phyloP scores from a whole-genome alignment of 2,888 invertebrate species.

The Mimachlamys varia region DNA sequence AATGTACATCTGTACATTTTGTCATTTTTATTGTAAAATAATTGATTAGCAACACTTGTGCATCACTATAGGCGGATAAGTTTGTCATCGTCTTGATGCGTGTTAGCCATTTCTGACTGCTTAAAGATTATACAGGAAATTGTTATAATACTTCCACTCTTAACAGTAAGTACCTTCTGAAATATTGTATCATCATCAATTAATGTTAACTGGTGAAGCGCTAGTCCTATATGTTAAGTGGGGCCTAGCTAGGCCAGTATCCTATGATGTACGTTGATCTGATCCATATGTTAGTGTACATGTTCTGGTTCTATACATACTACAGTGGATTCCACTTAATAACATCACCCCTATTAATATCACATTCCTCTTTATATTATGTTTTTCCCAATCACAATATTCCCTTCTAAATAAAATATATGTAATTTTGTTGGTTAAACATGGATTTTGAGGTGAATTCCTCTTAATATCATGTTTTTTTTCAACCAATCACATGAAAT shows the following conservation, averaged over 20 bases:
- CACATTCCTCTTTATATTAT: no score
- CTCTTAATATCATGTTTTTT: no score
- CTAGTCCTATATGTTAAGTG: neutral
- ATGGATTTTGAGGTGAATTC: no score
- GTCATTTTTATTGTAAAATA: neutral
- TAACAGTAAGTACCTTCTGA: neutral
- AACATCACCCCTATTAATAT: no score
- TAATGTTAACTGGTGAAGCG: neutral
- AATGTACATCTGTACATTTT: neutral
- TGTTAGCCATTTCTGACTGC: neutral
- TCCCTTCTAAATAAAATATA: no score
- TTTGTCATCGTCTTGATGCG: neutral
- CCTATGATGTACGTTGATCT: neutral
- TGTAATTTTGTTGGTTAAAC: no score
- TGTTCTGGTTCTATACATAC: no score
- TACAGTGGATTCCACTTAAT: no score
- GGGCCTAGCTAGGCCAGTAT: neutral
- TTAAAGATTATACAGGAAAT: neutral
- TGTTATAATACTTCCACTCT: neutral
- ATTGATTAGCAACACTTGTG: neutral
- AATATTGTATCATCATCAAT: neutral
- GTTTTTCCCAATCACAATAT: no score
- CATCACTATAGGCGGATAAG: neutral
- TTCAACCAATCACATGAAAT: no score
- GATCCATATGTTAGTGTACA: no score